Evolutionary conservation across 1,140 invertebrate genomes (phyloP), one percentile per base, ranked within the genome.

Genomic region (Drosophila burlai): DNA sequence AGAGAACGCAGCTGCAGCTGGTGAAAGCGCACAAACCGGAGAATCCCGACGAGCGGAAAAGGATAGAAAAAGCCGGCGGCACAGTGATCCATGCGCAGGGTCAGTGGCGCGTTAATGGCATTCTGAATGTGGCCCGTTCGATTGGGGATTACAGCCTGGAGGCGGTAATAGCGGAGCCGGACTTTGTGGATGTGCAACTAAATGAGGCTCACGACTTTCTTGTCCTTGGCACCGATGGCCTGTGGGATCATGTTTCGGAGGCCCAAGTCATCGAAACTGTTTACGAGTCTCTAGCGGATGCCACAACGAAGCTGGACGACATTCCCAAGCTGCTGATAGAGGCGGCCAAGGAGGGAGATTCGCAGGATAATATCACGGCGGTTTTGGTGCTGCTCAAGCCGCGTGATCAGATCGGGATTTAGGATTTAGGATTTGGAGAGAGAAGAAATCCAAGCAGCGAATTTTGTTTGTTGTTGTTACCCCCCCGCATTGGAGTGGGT

Each of bases 181-280:
- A 99, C 87, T 95, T 98, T 18, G 94, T 94, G 2, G 94, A 95
- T 50, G 94, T 98, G 66, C 93, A 94, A 45, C 92, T 99, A 40
- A 92, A 52, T 46, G 96, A 97, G 75, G 94, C 95, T 16, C 98
- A 99, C 91, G 98, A 99, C 92, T 99, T 99, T 92, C 91, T 99
- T 6, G 95, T 99, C 47, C 92, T 99, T 36, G 98, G 96, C 9
- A 98, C 97, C 93, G 98, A 99, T 93, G 98, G 98, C 3, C 94
- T 99, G 11, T 99, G 97, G 97, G 98, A 99, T 93, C 95, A 95
- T 71, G 94, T 98, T 24, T 94, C 94, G n/a, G 95, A 96, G 36
- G 31, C 75, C 1, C 46, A 55, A 7, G 57, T 92, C 43, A 81
- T 90, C 55, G 95, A 96, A 60, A 95, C 96, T 15, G 95, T 96